Evolutionary conservation across 2,888 invertebrate species (phyloP), one percentile per base, ranked within the genome.

Genomic region (Andrena dorsata): DNA sequence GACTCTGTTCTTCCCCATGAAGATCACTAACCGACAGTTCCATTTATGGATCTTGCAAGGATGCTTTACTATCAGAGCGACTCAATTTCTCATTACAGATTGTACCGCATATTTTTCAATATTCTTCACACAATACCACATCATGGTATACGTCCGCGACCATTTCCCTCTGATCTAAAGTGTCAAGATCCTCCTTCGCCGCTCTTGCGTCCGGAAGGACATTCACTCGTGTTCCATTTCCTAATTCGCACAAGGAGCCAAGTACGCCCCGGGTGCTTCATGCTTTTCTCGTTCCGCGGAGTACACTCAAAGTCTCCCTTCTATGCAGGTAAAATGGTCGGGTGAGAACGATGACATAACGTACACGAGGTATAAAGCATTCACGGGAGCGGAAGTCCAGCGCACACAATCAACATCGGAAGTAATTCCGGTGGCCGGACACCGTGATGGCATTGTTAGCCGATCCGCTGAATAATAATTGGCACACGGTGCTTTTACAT

Each of bases 401-500:
- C 80, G 82, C 83, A 83, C 88, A 91, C 91, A 92, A 92, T 92
- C 91, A 91, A 90, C 89, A 91, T 92, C 92, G 92, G 92, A 92
- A 92, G 92, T 90, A 90, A 92, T 91, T 92, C 90, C 90, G 89
- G 90, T 90, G 90, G 77, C 80, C 88, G 89, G 84, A 85, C 80
- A 89, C 88, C 88, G 88, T 88, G 87, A 88, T 88, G 86, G 88
- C 89, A 92, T 92, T 92, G 92, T 92, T 87, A 86, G 80, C 58
- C 68, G 73, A 83, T 68, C 65, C 56, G 80, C 69, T 66, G 90
- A 81, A 75, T 82, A 89, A 89, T 79, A 90, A 86, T 91, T 89
- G 91, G 83, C 91, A 78, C 51, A 76, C 68, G 66, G 76, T 70
- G 63, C 75, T 82, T 88, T 87, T 82, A 84, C 75, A 63, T 61